Conservation (phyloP, 2,888 invertebrate genomes). For the Schizaphis graminum region DNA sequence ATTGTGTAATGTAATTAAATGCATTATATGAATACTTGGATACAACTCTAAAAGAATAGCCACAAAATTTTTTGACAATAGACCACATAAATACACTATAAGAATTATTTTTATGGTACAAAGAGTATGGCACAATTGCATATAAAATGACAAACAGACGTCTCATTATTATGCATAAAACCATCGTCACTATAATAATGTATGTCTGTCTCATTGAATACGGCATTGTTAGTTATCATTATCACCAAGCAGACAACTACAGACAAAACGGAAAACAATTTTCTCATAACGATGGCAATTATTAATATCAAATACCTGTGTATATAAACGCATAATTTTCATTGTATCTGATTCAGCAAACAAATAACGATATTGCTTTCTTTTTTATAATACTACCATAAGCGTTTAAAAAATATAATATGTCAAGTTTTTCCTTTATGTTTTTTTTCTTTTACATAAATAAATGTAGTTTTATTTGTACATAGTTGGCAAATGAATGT, state of each 20-base stretch:
- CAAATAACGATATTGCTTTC: constrained; percentile 15
- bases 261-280: constrained; percentile 52
- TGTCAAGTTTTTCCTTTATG: constrained; percentile 15
- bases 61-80: not conserved
- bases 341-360: constrained; percentile 48
- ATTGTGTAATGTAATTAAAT: not conserved
- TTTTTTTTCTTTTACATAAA: not conserved
- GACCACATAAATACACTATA: not conserved
- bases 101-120: constrained; percentile 7
- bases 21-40: not conserved
- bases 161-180: constrained; percentile 49
- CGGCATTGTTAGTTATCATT: constrained; percentile 51
- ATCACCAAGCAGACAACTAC: not conserved
- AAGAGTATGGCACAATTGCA: not conserved
- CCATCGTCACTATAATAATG: not conserved
- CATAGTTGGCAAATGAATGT: constrained; percentile 40
- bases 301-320: constrained; percentile 13
- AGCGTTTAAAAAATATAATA: constrained; percentile 34
- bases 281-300: constrained; percentile 62
- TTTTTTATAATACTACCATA: constrained; percentile 20
- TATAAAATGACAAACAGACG: constrained; percentile 45
- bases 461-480: constrained; percentile 26
- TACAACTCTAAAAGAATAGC: not conserved
- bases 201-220: not conserved
- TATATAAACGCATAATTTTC: constrained; percentile 10